Base-by-base conservation (phyloP, 2,797 vertebrate species). In the Galagoides demidoff region DNA sequence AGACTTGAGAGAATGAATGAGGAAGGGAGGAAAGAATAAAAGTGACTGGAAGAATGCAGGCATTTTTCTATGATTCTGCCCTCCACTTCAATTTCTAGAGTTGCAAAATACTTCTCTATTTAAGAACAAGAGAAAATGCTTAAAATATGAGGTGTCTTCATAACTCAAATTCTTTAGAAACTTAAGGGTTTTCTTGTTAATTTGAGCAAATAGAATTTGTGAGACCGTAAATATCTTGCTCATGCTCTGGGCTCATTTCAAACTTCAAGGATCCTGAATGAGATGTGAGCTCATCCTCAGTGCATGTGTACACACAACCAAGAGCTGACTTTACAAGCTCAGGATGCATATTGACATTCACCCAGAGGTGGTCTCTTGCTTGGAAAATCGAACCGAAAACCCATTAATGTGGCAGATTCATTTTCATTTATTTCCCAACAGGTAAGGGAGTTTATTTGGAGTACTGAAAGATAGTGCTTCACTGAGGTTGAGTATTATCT, bases 391-490 rank as follows among this genome's bases (percentile, higher is more conserved):
- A 61, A 78, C 92, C 89, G 43, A 93, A 97, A 96, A 94, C 64
- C 64, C 92, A 89, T 96, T 94, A 93, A 39, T 64, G 43, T 5
- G 10, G 22, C 66, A 31, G 68, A 88, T 66, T 91, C 85, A 92
- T 96, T 96, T 95, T 91, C 90, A 85, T 85, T 90, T 94, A 91
- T 96, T 95, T 97, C 84, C 85, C 89, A 85, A 89, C 64, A 94
- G 85, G 90, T 91, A 97, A 95, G 94, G 45, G 84, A 59, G 9
- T 94, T 93, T 89, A 89, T 92, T 68, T 96, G 70, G 49, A 93
- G 49, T 84, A 92, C 9, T 74, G 84, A 93, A 45, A 73, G 68
- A 82, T 0, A 78, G 73, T 55, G 25, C 37, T 83, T 96, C 61
- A 90, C 31, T 92, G 59, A 96, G 39, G 43, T 25, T 49, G 55